Evolutionary conservation across 2,113 vertebrate species (phyloP).

Genomic region (Eonycteris spelaea): DNA sequence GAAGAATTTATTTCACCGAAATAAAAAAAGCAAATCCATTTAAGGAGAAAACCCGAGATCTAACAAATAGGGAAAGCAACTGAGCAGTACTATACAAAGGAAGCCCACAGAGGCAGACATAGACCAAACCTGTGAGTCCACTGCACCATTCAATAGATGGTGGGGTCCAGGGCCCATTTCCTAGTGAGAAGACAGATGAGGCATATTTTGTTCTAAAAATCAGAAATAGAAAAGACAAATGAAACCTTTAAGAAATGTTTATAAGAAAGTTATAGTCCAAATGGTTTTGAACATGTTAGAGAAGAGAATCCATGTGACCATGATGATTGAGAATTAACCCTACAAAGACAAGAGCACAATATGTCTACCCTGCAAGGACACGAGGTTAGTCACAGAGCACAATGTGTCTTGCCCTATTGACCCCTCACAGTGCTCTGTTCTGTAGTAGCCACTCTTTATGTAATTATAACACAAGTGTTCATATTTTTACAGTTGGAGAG

Average conservation of each 20-base stretch:
- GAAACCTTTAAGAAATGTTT: not conserved
- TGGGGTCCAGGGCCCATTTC: accelerated
- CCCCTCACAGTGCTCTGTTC: not conserved
- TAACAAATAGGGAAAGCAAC: not conserved
- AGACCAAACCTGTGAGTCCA: accelerated
- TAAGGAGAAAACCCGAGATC: not conserved
- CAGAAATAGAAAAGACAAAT: not conserved
- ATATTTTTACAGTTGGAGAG: not conserved
- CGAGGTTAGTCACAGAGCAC: not conserved
- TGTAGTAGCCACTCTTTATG: not conserved
- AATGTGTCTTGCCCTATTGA: not conserved
- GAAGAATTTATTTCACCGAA: conserved; percentile 22
- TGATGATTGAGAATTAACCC: not conserved
- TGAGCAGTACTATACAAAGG: not conserved
- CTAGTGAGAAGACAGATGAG: accelerated
- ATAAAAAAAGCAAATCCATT: not conserved
- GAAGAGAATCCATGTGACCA: not conserved
- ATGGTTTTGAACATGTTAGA: not conserved
- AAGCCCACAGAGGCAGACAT: accelerated
- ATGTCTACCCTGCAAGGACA: not conserved
- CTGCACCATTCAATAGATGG: accelerated
- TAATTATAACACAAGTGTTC: not conserved
- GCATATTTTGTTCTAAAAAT: not conserved
- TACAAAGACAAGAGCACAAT: not conserved
- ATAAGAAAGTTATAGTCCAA: not conserved